Percentiles rank a stretch among this genome's conserved stretches.
Evolutionary conservation across 2,797 vertebrate species (phyloP).

Genomic region (Molossus molossus): DNA sequence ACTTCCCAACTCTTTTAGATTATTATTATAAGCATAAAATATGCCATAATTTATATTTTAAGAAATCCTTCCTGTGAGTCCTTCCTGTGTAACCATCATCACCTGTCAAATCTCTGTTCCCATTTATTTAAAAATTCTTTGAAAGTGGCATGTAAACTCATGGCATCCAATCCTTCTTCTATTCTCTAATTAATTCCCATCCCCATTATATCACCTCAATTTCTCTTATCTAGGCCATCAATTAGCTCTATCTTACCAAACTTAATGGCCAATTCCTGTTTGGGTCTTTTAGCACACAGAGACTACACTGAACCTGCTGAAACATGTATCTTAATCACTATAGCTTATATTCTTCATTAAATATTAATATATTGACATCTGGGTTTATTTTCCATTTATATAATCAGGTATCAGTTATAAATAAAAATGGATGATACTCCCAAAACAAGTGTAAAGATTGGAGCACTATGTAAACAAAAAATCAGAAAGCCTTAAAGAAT

Average conservation of each 20-base stretch:
- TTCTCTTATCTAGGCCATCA: not conserved
- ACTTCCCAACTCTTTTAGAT: slow-evolving; percentile 8
- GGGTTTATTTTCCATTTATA: slow-evolving; percentile 25
- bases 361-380: not conserved
- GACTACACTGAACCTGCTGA: not conserved
- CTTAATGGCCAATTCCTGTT: not conserved
- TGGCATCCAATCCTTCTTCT: not conserved
- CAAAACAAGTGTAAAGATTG: not conserved
- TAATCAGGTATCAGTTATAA: not conserved
- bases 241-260: not conserved
- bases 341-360: not conserved
- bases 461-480: not conserved
- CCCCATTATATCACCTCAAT: not conserved
- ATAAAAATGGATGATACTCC: not conserved
- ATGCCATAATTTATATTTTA: not conserved
- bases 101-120: not conserved
- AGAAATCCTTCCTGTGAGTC: not conserved
- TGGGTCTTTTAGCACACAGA: not conserved
- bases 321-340: not conserved
- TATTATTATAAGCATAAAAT: slow-evolving; percentile 10
- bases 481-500: slow-evolving; percentile 29
- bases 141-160: slow-evolving; percentile 27
- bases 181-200: not conserved
- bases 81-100: not conserved
- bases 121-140: not conserved